These are phyloP conservation scores for Vanessa tameamea DNA, from an alignment of 1,140 invertebrate species.

Conservation along the genomic window DNA sequence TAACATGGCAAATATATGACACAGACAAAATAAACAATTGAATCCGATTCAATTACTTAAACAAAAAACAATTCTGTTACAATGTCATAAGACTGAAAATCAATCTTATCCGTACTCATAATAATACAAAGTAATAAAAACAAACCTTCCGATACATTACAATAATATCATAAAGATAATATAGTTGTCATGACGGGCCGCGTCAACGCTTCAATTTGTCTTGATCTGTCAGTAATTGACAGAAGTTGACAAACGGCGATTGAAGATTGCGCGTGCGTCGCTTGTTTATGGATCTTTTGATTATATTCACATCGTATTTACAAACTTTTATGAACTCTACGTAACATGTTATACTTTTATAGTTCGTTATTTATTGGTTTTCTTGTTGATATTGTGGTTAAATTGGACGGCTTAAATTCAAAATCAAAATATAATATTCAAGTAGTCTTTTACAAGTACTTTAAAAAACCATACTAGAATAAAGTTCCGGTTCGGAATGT, in stretches of 20 bases:
- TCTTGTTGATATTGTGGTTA: neutral
- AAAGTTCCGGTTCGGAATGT: too few species aligned
- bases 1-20: neutral
- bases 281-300: slow-evolving; percentile 56
- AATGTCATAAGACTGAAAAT: neutral
- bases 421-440: too few species aligned
- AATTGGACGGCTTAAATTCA: neutral
- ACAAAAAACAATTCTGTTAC: neutral
- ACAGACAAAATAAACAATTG: neutral
- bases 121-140: slow-evolving; percentile 9
- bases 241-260: slow-evolving; percentile 45
- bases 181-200: slow-evolving; percentile 42
- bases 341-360: neutral
- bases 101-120: neutral
- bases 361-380: neutral
- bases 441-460: too few species aligned
- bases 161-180: slow-evolving; percentile 30
- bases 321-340: slow-evolving; percentile 4
- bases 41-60: neutral
- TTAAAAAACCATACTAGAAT: too few species aligned
- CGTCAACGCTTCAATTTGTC: slow-evolving; percentile 44
- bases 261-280: slow-evolving; percentile 49
- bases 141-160: neutral
- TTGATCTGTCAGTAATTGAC: slow-evolving; percentile 51
- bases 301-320: slow-evolving; percentile 41